Evolutionary conservation across 2,888 invertebrate species (phyloP).

Genomic region (Trachelus tabidus): DNA sequence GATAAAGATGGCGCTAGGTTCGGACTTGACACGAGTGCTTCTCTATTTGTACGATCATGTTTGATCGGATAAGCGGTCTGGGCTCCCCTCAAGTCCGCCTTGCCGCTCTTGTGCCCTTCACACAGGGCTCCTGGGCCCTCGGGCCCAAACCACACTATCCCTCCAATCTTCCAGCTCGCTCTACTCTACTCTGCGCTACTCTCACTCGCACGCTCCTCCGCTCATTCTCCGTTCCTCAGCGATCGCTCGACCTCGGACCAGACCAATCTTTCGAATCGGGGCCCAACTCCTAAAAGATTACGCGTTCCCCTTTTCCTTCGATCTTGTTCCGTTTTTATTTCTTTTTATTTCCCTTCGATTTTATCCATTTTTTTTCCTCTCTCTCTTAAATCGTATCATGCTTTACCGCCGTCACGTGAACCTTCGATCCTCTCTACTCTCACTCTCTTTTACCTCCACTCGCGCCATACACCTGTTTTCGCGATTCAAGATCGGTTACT

Average conservation of each 20-base stretch:
- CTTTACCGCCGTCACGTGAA: conserved; percentile 6
- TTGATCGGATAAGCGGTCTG: conserved; percentile 40
- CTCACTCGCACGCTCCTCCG: not conserved
- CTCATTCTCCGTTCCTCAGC: not conserved
- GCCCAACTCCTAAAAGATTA: conserved; percentile 21
- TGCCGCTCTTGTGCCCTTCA: conserved; percentile 17
- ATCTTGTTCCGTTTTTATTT: not conserved
- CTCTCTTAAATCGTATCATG: not conserved
- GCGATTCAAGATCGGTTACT: not conserved
- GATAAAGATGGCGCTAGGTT: conserved; percentile 26
- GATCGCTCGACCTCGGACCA: not conserved
- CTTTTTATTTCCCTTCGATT: conserved; percentile 12
- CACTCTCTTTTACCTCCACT: not conserved
- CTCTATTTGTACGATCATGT: conserved; percentile 42
- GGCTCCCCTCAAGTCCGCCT: conserved; percentile 25
- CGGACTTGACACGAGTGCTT: conserved; percentile 32
- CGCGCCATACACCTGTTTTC: not conserved
- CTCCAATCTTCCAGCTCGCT: conserved; percentile 1
- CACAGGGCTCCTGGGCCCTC: conserved; percentile 22
- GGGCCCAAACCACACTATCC: conserved; percentile 11
- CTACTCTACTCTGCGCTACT: not conserved
- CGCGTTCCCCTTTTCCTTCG: conserved; percentile 28
- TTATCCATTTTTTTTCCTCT: conserved; percentile 28
- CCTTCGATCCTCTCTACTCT: not conserved
- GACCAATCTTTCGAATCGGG: conserved; percentile 3